Conservation (phyloP, 2,113 vertebrate genomes). For the Ciconia stormi region DNA sequence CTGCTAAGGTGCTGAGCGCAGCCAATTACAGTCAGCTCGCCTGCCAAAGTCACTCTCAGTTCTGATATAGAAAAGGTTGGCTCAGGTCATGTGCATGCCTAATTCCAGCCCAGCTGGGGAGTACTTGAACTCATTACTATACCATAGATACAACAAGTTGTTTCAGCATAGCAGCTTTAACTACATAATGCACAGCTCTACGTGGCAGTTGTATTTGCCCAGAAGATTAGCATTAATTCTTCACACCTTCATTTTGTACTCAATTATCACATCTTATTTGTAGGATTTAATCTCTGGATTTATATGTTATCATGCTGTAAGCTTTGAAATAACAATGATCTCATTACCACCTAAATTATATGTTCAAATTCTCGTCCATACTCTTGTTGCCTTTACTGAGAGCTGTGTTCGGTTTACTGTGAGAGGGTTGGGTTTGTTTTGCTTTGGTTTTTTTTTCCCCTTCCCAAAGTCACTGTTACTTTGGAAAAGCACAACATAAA, state of each 20-base stretch:
- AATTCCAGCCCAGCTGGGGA: not conserved
- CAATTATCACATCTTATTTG: not conserved
- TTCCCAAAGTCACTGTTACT: not conserved
- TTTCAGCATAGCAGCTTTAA: not conserved
- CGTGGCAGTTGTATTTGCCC: not conserved
- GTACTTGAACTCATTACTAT: not conserved
- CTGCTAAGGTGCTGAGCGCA: not conserved
- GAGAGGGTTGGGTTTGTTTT: not conserved
- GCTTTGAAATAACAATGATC: not conserved
- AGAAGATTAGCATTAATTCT: slow-evolving; percentile 8
- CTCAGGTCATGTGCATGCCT: not conserved
- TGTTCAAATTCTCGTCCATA: not conserved
- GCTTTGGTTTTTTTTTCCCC: not conserved
- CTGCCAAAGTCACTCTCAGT: not conserved
- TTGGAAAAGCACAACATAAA: not conserved
- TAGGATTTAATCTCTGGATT: not conserved
- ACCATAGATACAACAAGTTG: not conserved
- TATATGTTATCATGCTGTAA: not conserved
- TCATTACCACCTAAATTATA: not conserved
- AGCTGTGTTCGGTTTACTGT: too few relatives aligned
- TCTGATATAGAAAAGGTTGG: not conserved
- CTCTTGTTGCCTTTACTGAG: not conserved
- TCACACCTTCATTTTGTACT: not conserved
- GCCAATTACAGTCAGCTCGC: not conserved
- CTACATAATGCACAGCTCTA: not conserved